These are phyloP conservation scores for Varanus komodoensis DNA, from an alignment of 2,113 vertebrate genomes.

Conservation along the genomic window DNA sequence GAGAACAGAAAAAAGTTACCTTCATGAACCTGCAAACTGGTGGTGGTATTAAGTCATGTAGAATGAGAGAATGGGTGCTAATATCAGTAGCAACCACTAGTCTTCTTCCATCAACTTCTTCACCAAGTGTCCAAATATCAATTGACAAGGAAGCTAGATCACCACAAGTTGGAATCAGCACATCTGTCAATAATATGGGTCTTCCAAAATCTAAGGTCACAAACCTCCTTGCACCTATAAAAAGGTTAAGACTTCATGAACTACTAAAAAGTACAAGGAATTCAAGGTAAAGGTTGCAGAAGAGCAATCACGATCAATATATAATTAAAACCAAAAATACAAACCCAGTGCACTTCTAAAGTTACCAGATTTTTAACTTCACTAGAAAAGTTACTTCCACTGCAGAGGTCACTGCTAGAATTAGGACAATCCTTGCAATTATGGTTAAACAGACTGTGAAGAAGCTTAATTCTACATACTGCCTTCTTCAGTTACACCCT, in stretches of 20 bases:
- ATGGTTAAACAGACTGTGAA: neutral
- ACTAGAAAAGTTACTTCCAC: neutral
- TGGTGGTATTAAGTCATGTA: constrained; percentile 95
- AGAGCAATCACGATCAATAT: neutral
- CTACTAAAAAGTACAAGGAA: neutral
- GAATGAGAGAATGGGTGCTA: constrained; percentile 96
- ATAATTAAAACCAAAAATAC: neutral
- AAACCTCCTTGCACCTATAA: constrained; percentile 92
- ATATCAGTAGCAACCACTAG: constrained; percentile 98
- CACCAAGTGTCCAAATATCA: constrained; percentile 98
- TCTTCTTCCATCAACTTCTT: constrained; percentile 95
- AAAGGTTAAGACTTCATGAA: neutral
- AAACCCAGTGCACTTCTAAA: neutral
- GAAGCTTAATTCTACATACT: neutral
- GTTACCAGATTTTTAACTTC: neutral
- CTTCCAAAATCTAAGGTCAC: constrained; percentile 97
- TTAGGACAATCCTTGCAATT: neutral
- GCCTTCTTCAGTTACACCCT: neutral
- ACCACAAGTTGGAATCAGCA: constrained; percentile 94
- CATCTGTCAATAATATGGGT: constrained; percentile 93
- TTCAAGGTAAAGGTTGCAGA: neutral
- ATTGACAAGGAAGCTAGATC: constrained; percentile 98
- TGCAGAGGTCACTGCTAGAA: neutral
- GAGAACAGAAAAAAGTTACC: constrained; percentile 76
- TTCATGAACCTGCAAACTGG: constrained; percentile 99